Base-by-base conservation (phyloP, 1,140 invertebrate species). In the Heliconius himera region DNA sequence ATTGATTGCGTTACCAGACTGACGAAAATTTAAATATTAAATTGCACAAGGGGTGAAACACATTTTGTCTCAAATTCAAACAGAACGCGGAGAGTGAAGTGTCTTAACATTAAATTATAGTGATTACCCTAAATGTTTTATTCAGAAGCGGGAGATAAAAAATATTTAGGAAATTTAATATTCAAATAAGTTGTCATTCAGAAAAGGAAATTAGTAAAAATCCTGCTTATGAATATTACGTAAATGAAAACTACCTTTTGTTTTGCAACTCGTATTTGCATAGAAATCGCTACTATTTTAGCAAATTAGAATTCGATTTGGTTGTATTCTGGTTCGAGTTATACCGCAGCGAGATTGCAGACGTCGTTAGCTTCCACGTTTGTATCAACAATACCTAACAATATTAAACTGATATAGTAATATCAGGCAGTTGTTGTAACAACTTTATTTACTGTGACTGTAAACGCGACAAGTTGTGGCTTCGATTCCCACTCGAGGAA, bases 301-400 rank as follows among this genome's bases (percentile, higher is more conserved):
- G 60, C 26, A 13, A 66, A 66, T 66, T 66, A 66, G 60, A 11
- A 72, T 72, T 38, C 38, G 36, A 72, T 72, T 72, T 72, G 38
- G 70, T 41, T 72, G 33, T 72, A 72, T 36, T 72, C 70, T 29
- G 60, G 22, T 66, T 29, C 29, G 20, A 72, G 29, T 72, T 72
- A 20, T 72, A 38, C 9, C 38, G 33, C 70, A 26, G 22, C 46
- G 70, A 77, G 38, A 73, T 56, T 72, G 20, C 70, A 20, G 49
- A 77, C 70, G 70, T 73, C 76, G 70, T 77, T 56, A 73, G 46
- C 70, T 73, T 73, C 46, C 26, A 77, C 76, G 26, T 77, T 77
- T 77, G 46, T 77, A 71, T 77, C 56, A 46, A 77, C 71, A 72
- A 73, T 18, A 33, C 4, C 18, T 6, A 73, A 77, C 49, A 72